These are phyloP conservation scores for Penaeus chinensis DNA, from an alignment of 1,140 invertebrate species.

Conservation along the genomic window DNA sequence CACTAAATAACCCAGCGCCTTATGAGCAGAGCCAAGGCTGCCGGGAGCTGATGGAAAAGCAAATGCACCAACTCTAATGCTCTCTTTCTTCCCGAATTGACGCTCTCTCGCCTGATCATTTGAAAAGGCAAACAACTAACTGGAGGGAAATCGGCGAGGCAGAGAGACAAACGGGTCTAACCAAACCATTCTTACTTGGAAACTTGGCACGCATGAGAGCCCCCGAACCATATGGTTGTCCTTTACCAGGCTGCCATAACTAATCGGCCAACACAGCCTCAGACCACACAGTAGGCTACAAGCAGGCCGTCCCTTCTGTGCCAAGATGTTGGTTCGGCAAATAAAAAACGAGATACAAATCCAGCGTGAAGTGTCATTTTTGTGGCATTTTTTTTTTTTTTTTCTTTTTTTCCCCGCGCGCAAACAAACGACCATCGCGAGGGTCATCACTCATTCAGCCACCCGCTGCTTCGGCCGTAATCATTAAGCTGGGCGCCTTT, in stretches of 20 bases:
- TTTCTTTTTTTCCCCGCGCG: conserved; percentile 2
- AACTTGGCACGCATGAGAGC: conserved; percentile 16
- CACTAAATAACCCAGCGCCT: background rate
- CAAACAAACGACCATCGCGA: background rate
- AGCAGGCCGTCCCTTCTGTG: conserved; percentile 13
- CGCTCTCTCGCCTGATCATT: too few species aligned
- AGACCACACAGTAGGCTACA: conserved; percentile 36
- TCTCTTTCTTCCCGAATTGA: too few species aligned
- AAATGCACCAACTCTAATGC: too few species aligned
- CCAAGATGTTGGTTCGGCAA: background rate
- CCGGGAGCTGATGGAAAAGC: too few species aligned
- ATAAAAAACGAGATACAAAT: conserved; percentile 36
- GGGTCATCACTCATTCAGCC: too few species aligned
- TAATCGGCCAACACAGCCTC: conserved; percentile 23
- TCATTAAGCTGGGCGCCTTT: background rate
- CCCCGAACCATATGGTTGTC: conserved; percentile 41
- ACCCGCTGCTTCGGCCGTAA: background rate
- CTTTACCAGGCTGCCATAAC: conserved; percentile 31
- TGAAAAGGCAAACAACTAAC: conserved; percentile 8
- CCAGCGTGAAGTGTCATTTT: conserved; percentile 41
- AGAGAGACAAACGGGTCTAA: conserved; percentile 15
- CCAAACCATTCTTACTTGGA: conserved; percentile 18
- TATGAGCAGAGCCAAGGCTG: too few species aligned
- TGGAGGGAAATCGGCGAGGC: conserved; percentile 29
- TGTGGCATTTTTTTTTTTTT: background rate